Conservation (phyloP, 2,797 vertebrate species). For the Arrhamphus sclerolepis region DNA sequence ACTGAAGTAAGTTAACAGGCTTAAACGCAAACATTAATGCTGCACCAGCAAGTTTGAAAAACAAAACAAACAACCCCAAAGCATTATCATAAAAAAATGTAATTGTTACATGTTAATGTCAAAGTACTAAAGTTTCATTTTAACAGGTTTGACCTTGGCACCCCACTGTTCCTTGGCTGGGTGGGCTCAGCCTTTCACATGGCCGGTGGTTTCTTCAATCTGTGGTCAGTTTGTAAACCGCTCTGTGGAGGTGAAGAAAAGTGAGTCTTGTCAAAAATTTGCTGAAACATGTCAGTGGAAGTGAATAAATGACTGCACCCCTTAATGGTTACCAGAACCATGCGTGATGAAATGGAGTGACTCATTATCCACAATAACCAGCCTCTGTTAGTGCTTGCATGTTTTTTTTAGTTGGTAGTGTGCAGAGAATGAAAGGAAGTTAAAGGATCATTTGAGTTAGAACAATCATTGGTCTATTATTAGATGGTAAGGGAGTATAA, state of each 20-base stretch:
- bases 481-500: too few relatives aligned
- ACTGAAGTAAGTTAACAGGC: constrained; percentile 66
- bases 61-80: too few relatives aligned
- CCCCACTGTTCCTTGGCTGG: constrained; percentile 95
- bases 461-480: too few relatives aligned
- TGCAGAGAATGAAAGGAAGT: too few relatives aligned
- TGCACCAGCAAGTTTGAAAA: too few relatives aligned
- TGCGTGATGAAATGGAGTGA: too few relatives aligned
- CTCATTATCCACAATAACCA: too few relatives aligned
- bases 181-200: constrained; percentile 89
- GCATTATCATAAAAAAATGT: not conserved
- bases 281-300: not conserved
- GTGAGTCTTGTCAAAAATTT: constrained; percentile 59
- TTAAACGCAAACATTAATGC: not conserved
- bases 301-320: not conserved
- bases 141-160: constrained; percentile 91
- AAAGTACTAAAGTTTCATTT: constrained; percentile 1
- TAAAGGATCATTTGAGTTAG: too few relatives aligned
- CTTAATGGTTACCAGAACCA: too few relatives aligned
- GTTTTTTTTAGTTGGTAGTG: too few relatives aligned
- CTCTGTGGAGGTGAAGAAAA: constrained; percentile 48
- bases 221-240: constrained; percentile 80
- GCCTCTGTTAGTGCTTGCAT: too few relatives aligned
- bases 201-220: constrained; percentile 89
- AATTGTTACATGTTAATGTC: not conserved